A percentile compares a stretch with the other conserved stretches of the same genome.
Conservation (phyloP, 2,888 invertebrate genomes). For the Troides aeacus region DNA sequence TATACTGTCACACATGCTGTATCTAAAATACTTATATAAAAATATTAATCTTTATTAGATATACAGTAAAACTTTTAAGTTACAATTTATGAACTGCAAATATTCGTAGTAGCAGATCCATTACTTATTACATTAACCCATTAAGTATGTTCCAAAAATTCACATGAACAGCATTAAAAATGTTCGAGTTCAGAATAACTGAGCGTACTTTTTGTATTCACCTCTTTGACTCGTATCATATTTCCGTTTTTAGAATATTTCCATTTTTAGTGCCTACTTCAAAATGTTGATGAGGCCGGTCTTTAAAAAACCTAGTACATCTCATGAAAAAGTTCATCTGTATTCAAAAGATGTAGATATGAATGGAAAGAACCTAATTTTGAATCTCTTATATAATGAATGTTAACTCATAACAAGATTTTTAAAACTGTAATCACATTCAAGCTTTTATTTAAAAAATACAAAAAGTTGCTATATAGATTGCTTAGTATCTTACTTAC, state of each 20-base stretch:
- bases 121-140: not conserved
- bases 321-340: slow-evolving; percentile 20
- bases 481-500: too few relatives aligned
- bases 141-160: slow-evolving; percentile 11
- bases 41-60: not conserved
- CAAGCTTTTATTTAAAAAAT: too few relatives aligned
- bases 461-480: too few relatives aligned
- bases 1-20: not conserved
- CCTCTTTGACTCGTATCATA: slow-evolving; percentile 13
- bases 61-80: not conserved
- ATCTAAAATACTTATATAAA: not conserved
- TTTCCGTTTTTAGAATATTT: slow-evolving; percentile 18
- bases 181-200: slow-evolving; percentile 7
- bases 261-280: slow-evolving; percentile 17
- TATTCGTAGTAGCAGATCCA: not conserved
- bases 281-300: slow-evolving; percentile 24
- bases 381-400: slow-evolving; percentile 6
- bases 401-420: not conserved
- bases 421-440: not conserved
- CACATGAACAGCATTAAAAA: slow-evolving; percentile 11
- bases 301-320: slow-evolving; percentile 14
- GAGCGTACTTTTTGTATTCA: slow-evolving; percentile 3
- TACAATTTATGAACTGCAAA: not conserved
- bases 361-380: slow-evolving; percentile 23
- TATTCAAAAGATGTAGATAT: slow-evolving; percentile 21